Evolutionary conservation across 1,140 invertebrate genomes (phyloP).

Genomic region (Harpegnathos saltator): DNA sequence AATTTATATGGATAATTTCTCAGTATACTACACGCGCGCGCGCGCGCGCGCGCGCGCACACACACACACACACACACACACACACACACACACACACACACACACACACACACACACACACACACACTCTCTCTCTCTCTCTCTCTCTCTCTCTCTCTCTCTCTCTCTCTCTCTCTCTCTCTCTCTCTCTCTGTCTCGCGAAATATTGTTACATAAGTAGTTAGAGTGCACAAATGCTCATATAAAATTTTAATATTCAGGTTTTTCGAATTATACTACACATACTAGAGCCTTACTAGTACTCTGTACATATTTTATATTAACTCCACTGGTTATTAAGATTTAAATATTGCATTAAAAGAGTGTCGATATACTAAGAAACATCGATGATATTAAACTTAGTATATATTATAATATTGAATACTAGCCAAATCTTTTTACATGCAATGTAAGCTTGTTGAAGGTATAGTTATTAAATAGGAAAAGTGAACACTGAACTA

Average conservation of each 20-base stretch:
- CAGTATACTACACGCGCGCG: background rate
- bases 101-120: too few species aligned
- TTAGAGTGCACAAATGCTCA: conserved; percentile 63
- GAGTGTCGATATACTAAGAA: conserved; percentile 48
- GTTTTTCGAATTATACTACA: conserved; percentile 15
- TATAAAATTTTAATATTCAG: conserved; percentile 39
- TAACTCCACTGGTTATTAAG: conserved; percentile 10
- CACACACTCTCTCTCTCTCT: background rate
- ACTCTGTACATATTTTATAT: conserved; percentile 45
- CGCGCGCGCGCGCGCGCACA: too few species aligned
- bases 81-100: too few species aligned
- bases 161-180: too few species aligned
- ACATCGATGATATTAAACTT: conserved; percentile 46
- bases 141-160: too few species aligned
- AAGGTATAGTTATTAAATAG: background rate
- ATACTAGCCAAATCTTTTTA: conserved; percentile 68
- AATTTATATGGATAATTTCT: conserved; percentile 8
- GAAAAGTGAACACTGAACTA: background rate
- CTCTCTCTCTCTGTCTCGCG: too few species aligned
- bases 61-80: too few species aligned
- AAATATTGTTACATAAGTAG: conserved; percentile 8
- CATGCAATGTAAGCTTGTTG: conserved; percentile 53
- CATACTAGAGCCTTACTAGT: conserved; percentile 36
- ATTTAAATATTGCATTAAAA: conserved; percentile 39
- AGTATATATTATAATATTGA: conserved; percentile 65